Evolutionary conservation across 92 coral and sea anemone genomes (phyloP).

Genomic region (Zoanthus gigantus): DNA sequence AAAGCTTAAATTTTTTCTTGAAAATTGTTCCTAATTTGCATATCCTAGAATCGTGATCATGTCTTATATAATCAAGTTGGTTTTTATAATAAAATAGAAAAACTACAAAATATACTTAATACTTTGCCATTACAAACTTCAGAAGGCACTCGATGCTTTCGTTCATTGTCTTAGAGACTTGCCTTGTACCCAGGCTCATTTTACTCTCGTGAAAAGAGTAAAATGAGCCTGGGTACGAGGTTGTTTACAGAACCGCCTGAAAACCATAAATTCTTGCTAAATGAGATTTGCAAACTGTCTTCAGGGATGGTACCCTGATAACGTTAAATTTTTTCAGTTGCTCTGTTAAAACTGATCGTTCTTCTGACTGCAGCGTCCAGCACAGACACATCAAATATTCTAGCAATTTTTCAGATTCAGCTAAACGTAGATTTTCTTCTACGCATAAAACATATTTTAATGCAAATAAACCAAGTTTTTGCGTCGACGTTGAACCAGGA

Average conservation of each 20-base stretch:
- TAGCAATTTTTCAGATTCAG: constrained; percentile 65
- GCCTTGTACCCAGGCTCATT: too few relatives aligned
- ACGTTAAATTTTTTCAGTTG: constrained; percentile 35
- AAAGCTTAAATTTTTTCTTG: too few relatives aligned
- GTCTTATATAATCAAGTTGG: too few relatives aligned
- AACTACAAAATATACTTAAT: too few relatives aligned
- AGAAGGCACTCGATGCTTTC: too few relatives aligned
- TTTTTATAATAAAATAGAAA: too few relatives aligned
- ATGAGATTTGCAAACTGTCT: constrained; percentile 65
- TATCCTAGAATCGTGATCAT: too few relatives aligned
- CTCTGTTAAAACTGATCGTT: constrained; percentile 25
- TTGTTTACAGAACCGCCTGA: constrained; percentile 46
- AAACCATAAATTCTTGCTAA: constrained; percentile 70
- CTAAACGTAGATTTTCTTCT: constrained; percentile 56
- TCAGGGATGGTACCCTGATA: constrained; percentile 64
- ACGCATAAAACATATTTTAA: constrained; percentile 63
- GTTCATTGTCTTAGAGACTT: too few relatives aligned
- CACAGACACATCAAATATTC: constrained; percentile 72
- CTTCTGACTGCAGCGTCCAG: constrained; percentile 62
- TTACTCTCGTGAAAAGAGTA: too few relatives aligned
- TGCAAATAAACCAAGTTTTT: constrained; percentile 79
- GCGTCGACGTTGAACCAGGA: constrained; percentile 76
- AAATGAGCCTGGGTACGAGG: too few relatives aligned
- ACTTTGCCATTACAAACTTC: too few relatives aligned
- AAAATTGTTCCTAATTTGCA: too few relatives aligned